These are phyloP conservation scores for Rhombomys opimus DNA, from an alignment of 2,113 vertebrate genomes.

Conservation along the genomic window DNA sequence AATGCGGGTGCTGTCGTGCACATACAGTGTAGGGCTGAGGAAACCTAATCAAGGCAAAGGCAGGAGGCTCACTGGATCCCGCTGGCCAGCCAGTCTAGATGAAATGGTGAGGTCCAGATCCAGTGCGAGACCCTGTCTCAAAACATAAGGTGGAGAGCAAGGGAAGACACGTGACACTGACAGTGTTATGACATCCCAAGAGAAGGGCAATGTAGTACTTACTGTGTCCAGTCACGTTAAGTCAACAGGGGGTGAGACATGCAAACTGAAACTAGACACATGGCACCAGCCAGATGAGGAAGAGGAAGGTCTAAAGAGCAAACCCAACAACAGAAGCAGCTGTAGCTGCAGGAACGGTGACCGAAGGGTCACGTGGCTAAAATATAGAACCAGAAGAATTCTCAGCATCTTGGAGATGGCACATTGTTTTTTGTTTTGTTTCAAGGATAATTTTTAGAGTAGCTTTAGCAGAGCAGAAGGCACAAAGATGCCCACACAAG, in stretches of 20 bases:
- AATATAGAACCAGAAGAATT: not conserved
- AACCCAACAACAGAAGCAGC: not conserved
- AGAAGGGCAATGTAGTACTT: not conserved
- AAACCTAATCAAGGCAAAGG: not conserved
- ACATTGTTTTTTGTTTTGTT: not conserved
- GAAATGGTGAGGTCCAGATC: not conserved
- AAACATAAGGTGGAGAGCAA: no score
- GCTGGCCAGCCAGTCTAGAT: not conserved
- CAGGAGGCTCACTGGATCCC: not conserved
- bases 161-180: not conserved
- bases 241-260: not conserved
- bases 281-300: not conserved
- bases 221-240: not conserved
- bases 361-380: not conserved
- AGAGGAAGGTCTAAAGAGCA: not conserved
- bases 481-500: not conserved
- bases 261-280: not conserved
- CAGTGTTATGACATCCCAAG: not conserved
- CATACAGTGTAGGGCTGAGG: fast-evolving
- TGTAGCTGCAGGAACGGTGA: not conserved
- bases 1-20: not conserved
- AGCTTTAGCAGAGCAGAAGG: conserved; percentile 6
- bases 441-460: not conserved
- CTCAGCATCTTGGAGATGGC: not conserved
- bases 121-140: not conserved